Base-by-base conservation (phyloP, 2,113 vertebrate genomes). In the Morphnarchus princeps region DNA sequence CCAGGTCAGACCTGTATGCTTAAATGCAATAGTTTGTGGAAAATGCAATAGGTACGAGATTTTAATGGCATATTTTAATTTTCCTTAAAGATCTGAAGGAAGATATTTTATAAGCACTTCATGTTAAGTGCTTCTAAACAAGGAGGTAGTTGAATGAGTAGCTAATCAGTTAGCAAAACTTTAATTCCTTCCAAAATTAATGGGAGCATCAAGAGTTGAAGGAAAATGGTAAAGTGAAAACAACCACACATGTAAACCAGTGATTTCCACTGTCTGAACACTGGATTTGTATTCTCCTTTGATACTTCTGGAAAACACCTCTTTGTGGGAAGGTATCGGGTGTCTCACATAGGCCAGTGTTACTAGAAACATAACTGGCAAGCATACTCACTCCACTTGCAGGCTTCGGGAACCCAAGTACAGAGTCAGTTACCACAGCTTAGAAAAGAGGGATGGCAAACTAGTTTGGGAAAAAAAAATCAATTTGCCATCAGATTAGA, bases 401-500 rank as follows among this genome's bases (percentile, higher is more conserved):
- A 82, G 59, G 26, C 40, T 66, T 72, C 9, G 28, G 26, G 52
- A 54, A 54, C 74, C 17, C 4, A 4, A 54, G 45, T 29, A 86
- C 17, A 16, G 28, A 72, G 42, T 29, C 74, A 62, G 81, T 82
- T 82, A 89, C 38, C 62, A 32, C 55, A 11, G 50, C n/a, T 95
- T 73, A 70, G 66, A 71, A 95, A 95, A 77, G 55, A 32, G 11
- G 58, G 70, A 82, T 90, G 82, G 87, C 82, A 94, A 93, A 87
- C 55, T 34, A 58, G 84, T 87, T 96, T 66, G 83, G 96, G 94
- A 61, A 94, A 80, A 96, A 93, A 93, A 96, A 94, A 88, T 92
- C 67, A 90, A 94, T 94, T 94, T 96, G 66, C 83, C 77, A 88
- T 94, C 93, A 95, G 93, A 97, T 97, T 97, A 96, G 70, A 96